Evolutionary conservation across 2,888 invertebrate genomes (phyloP), one percentile per base, ranked within the genome.

Genomic region (Sphecodes monilicornis): DNA sequence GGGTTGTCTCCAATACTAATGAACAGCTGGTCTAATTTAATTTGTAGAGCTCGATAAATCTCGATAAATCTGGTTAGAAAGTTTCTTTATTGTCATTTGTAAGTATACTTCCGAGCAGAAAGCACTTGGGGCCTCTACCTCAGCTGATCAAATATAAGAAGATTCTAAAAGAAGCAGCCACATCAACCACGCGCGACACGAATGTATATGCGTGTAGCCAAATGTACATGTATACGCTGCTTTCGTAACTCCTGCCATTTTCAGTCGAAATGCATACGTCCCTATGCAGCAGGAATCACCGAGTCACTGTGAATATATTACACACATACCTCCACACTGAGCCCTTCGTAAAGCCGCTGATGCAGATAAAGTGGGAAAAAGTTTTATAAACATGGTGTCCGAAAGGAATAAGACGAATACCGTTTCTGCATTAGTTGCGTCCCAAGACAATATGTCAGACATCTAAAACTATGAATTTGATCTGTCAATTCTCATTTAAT

Each of bases 81-180:
- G 22, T 32, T 32, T 8, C 32, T 32, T 64, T 32, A 64, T 22
- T 64, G 32, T 64, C 64, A 64, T 29, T 32, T 32, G 64, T 32
- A 64, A 64, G 32, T 32, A 64, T 32, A 32, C 8, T 64, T 32
- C 18, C 32, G 8, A 10, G 32, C 29, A 64, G 18, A 64, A 32
- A 64, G 64, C 29, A 64, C 32, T 64, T 3, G 18, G 18, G 22
- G 32, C 6, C 29, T 64, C 32, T 32, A 18, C 32, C 64, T 64
- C 32, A 64, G 64, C 32, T 32, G 64, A 64, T 64, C 64, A 64
- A 64, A 64, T 64, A 64, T 64, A 64, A 64, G 32, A 64, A 64
- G 18, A 32, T 32, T 32, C 32, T 64, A 32, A 8, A 29, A 46
- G 46, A 18, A 46, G 8, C n/a, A 64, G 64, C 32, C 64, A 10